phyloP scores from a whole-genome alignment of 1,140 invertebrate genomes.

The Leucophenga varia region DNA sequence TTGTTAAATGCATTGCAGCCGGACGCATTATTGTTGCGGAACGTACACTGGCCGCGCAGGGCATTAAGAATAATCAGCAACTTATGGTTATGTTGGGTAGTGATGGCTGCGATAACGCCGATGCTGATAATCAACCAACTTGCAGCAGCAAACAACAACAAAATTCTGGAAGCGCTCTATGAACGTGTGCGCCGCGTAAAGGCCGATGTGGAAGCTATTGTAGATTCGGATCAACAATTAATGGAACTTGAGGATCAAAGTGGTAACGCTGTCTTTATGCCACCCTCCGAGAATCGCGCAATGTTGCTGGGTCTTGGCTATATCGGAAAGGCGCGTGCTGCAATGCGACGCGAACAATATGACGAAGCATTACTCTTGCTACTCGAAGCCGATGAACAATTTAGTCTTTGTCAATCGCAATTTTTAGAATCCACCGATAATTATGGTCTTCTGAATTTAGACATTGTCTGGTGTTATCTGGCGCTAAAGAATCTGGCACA shows the following conservation, averaged over 20 bases:
- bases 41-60: slow-evolving; percentile 59
- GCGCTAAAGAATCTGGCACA: slow-evolving; percentile 68
- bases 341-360: slow-evolving; percentile 66
- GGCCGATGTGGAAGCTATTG: slow-evolving; percentile 39
- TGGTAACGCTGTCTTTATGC: slow-evolving; percentile 69
- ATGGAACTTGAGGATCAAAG: slow-evolving; percentile 72
- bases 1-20: slow-evolving; percentile 68
- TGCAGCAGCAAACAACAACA: no score
- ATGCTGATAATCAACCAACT: no score
- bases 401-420: slow-evolving; percentile 67
- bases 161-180: slow-evolving; percentile 21
- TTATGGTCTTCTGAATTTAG: slow-evolving; percentile 76
- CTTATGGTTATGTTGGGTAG: slow-evolving; percentile 65
- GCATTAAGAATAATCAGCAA: slow-evolving; percentile 65
- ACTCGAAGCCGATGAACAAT: slow-evolving; percentile 74
- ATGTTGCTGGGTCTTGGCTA: slow-evolving; percentile 73
- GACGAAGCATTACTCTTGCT: slow-evolving; percentile 70
- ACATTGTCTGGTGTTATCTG: slow-evolving; percentile 84
- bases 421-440: slow-evolving; percentile 74
- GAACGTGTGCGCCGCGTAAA: slow-evolving; percentile 40
- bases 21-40: slow-evolving; percentile 65
- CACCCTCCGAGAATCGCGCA: slow-evolving; percentile 65
- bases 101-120: no score
- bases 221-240: slow-evolving; percentile 30
- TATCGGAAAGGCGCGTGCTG: slow-evolving; percentile 72